These are phyloP conservation scores for Agrotis clavis DNA, from an alignment of 2,888 invertebrate species.

Conservation along the genomic window DNA sequence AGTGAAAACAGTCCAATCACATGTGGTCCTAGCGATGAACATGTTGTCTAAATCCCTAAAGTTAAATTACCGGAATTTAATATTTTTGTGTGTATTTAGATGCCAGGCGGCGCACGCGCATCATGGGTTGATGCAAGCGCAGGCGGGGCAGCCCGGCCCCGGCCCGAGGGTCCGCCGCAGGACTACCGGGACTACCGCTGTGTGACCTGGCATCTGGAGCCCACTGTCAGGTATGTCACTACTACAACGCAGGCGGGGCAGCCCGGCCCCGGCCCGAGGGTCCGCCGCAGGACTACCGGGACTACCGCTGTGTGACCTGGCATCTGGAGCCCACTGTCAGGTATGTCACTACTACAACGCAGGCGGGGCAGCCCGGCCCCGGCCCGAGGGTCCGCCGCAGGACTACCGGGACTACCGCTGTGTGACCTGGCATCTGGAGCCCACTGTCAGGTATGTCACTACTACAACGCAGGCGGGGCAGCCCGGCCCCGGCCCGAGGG, in stretches of 20 bases:
- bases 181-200: conserved; percentile 50
- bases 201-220: conserved; percentile 92
- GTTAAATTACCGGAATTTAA: neutral
- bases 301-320: neutral
- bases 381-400: too few species aligned
- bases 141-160: conserved; percentile 24
- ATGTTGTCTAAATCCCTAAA: neutral
- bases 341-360: too few species aligned
- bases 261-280: too few species aligned
- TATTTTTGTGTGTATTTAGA: conserved; percentile 63
- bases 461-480: too few species aligned
- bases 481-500: too few species aligned
- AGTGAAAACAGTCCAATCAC: too few species aligned
- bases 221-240: conserved; percentile 92
- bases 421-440: conserved; percentile 91
- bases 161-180: conserved; percentile 42
- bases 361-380: too few species aligned
- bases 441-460: conserved; percentile 94
- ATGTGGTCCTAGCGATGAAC: neutral
- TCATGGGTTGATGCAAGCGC: conserved; percentile 59
- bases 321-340: neutral
- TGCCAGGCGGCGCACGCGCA: conserved; percentile 72
- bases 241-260: too few species aligned
- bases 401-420: conserved; percentile 22
- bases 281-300: conserved; percentile 83